These are phyloP conservation scores for Gymnothorax javanicus DNA, from an alignment of 2,797 vertebrate genomes.

Conservation along the genomic window DNA sequence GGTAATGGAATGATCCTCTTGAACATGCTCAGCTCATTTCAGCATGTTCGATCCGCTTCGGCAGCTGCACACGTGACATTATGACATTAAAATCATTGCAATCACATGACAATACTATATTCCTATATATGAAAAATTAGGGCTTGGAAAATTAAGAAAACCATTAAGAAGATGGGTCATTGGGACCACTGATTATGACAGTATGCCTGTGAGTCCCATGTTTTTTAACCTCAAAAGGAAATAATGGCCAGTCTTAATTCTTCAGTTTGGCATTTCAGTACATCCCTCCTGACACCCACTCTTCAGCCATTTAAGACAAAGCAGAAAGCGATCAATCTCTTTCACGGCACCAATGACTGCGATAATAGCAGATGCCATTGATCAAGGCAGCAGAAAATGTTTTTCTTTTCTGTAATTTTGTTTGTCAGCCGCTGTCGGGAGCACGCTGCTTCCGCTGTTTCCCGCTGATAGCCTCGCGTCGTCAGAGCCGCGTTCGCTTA, in stretches of 20 bases:
- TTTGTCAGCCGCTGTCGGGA: slow-evolving; percentile 49
- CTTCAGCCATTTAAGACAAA: slow-evolving; percentile 63
- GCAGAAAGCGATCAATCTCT: slow-evolving; percentile 52
- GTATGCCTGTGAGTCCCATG: background rate
- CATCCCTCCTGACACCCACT: background rate
- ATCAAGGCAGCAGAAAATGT: slow-evolving; percentile 33
- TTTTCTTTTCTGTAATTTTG: slow-evolving; percentile 48
- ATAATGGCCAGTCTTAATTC: slow-evolving; percentile 21
- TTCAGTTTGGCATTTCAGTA: slow-evolving; percentile 47
- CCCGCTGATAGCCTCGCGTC: slow-evolving; percentile 48
- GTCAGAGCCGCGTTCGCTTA: slow-evolving; percentile 47
- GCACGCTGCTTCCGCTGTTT: slow-evolving; percentile 27
- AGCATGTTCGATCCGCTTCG: too few species aligned
- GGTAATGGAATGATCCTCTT: too few species aligned
- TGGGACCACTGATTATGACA: background rate
- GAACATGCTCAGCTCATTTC: too few species aligned
- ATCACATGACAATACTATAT: too few species aligned
- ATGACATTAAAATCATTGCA: background rate
- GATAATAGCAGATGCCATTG: slow-evolving; percentile 61
- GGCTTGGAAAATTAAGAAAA: background rate
- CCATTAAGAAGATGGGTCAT: background rate
- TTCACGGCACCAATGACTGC: slow-evolving; percentile 56
- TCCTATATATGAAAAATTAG: background rate
- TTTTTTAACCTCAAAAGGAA: background rate
- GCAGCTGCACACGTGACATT: background rate